Evolutionary conservation across 2,888 invertebrate species (phyloP).

Genomic region (Eupeodes luniger): DNA sequence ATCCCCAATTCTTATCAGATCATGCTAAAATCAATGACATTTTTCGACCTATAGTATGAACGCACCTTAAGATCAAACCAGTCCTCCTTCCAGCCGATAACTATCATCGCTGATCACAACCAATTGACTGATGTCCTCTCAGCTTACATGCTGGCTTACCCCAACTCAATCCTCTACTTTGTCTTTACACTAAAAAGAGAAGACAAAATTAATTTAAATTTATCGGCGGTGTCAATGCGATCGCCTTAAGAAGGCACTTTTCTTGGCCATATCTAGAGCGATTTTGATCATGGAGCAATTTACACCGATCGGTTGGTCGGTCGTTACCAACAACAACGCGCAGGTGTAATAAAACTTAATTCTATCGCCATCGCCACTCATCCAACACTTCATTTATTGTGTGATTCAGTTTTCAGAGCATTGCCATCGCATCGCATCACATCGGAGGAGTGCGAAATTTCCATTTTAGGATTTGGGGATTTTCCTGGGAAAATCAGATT

Average conservation of each 20-base stretch:
- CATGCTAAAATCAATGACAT: neutral
- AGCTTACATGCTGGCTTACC: conserved; percentile 15
- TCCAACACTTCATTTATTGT: conserved; percentile 61
- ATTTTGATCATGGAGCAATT: conserved; percentile 47
- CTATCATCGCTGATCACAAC: neutral
- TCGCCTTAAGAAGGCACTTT: conserved; percentile 65
- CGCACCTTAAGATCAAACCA: neutral
- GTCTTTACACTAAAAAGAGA: conserved; percentile 1
- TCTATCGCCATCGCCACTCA: conserved; percentile 36
- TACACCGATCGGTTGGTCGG: conserved; percentile 12
- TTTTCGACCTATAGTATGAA: neutral
- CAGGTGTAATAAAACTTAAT: conserved; percentile 74
- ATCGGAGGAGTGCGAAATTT: conserved; percentile 35
- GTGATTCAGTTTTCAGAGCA: neutral
- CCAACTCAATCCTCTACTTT: conserved; percentile 1
- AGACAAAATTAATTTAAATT: conserved; percentile 75
- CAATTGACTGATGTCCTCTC: conserved; percentile 61
- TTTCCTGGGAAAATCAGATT: conserved; percentile 70
- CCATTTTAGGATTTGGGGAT: conserved; percentile 70
- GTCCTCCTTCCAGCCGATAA: neutral
- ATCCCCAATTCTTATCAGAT: neutral
- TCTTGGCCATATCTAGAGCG: conserved; percentile 67
- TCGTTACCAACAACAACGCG: neutral
- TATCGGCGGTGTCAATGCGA: conserved; percentile 70
- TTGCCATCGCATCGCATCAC: no score